Base-by-base conservation (phyloP, 35 echinoderm and acorn worm species). In the Hemicentrotus pulcherrimus region DNA sequence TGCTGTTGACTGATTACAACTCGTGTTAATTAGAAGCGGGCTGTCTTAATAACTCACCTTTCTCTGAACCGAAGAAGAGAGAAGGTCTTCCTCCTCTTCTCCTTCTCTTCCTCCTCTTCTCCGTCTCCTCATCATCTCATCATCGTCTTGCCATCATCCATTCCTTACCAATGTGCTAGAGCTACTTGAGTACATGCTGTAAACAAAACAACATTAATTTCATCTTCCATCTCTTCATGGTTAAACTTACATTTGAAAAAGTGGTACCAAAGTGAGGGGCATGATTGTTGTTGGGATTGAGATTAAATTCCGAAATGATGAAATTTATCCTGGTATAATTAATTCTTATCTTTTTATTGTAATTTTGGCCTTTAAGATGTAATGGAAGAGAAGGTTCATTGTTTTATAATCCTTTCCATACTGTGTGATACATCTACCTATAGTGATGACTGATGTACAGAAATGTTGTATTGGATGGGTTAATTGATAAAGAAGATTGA, bases 1-100 rank as follows among this genome's bases (percentile, higher is more conserved):
- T 93, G 30, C 91, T 48, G 30, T 15, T 93, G 91, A 93, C 91
- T 93, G 91, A 93, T 93, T 31, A 47, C 91, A 93, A n/a, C 91
- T 24, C 91, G 9, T 93, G 32, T 93, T 93, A 93, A 93, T 93
- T 93, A 93, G 91, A 93, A 93, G 11, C 91, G 30, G 91, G 48
- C 91, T 93, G 48, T 93, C 91, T 93, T 93, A 48, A 93, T 93
- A 93, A 93, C 30, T 93, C 91, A 93, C 91, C 91, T 93, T 28
- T 93, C 48, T 58, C 91, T 93, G 91, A 93, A 93, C 91, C 65
- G 65, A 78, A 28, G 35, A 3, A 41, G 35, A 41, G 65, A 78
- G 65, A 78, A 78, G 65, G 65, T 78, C 65, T 78, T 78, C 50
- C 50, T 78, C 50, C 50, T 55, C 50, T 55, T 55, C 50, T 55